Evolutionary conservation across 1,140 invertebrate species (phyloP).

Genomic region (Popillia japonica): DNA sequence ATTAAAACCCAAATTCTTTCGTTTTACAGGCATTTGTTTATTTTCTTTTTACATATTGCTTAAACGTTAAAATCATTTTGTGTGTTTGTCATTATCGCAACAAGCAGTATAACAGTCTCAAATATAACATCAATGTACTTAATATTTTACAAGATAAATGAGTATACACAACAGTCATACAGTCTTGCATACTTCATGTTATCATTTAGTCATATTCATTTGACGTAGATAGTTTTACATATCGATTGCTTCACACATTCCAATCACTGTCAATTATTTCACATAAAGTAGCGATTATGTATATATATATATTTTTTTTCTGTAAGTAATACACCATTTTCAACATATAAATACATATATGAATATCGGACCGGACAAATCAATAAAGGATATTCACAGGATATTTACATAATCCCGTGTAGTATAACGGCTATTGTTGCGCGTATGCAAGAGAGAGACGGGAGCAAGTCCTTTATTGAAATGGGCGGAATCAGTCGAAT

Average conservation of each 20-base stretch:
- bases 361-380: conserved; percentile 41
- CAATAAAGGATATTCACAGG: conserved; percentile 43
- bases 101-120: conserved; percentile 36
- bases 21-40: conserved; percentile 57
- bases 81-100: conserved; percentile 32
- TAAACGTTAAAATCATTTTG: conserved; percentile 43
- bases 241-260: not conserved
- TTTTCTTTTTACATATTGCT: conserved; percentile 55
- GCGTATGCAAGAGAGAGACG: conserved; percentile 23
- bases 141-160: conserved; percentile 27
- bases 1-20: conserved; percentile 49
- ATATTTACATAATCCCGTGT: conserved; percentile 21
- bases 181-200: conserved; percentile 10
- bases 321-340: not conserved
- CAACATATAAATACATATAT: conserved; percentile 24
- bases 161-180: conserved; percentile 58
- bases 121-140: conserved; percentile 35
- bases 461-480: conserved; percentile 42
- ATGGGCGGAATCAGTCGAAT: conserved; percentile 52
- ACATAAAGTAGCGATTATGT: not conserved
- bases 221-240: not conserved
- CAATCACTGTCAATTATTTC: not conserved
- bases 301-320: conserved; percentile 13
- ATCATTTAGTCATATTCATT: not conserved
- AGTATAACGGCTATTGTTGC: not conserved